Conservation (phyloP, 2,113 vertebrate genomes). For the Poicephalus gulielmi region DNA sequence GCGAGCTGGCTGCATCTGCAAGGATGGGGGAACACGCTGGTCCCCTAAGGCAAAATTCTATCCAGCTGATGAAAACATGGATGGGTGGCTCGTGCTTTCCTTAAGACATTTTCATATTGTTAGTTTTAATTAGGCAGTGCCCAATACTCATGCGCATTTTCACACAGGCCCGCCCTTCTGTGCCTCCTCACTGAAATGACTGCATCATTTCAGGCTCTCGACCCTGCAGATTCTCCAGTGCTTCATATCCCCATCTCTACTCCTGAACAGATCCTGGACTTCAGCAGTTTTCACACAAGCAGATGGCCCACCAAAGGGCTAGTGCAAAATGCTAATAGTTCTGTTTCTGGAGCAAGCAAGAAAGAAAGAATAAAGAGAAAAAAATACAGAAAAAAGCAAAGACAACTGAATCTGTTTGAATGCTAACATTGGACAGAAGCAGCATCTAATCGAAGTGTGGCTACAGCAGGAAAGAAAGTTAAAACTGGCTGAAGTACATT, state of each 20-base stretch:
- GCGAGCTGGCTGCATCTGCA: neutral
- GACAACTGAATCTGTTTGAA: neutral
- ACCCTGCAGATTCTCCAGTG: no score
- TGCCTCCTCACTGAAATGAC: neutral
- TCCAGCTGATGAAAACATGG: neutral
- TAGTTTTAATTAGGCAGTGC: neutral
- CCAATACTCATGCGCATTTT: neutral
- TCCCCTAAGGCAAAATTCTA: neutral
- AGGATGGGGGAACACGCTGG: neutral
- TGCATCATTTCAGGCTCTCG: fast-evolving
- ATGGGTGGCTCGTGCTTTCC: neutral
- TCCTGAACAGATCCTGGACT: neutral
- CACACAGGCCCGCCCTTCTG: neutral
- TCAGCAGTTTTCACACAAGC: neutral
- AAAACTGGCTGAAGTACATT: neutral
- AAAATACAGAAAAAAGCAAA: neutral
- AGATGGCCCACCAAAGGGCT: neutral
- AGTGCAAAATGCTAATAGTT: neutral
- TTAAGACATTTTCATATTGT: neutral
- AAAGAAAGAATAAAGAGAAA: fast-evolving
- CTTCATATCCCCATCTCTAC: neutral
- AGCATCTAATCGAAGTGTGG: neutral
- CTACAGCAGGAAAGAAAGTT: neutral
- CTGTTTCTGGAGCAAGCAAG: neutral
- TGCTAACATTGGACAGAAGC: neutral